Evolutionary conservation across 2,113 vertebrate genomes (phyloP), one percentile per base, ranked within the genome.

Genomic region (Callopanchax toddi): DNA sequence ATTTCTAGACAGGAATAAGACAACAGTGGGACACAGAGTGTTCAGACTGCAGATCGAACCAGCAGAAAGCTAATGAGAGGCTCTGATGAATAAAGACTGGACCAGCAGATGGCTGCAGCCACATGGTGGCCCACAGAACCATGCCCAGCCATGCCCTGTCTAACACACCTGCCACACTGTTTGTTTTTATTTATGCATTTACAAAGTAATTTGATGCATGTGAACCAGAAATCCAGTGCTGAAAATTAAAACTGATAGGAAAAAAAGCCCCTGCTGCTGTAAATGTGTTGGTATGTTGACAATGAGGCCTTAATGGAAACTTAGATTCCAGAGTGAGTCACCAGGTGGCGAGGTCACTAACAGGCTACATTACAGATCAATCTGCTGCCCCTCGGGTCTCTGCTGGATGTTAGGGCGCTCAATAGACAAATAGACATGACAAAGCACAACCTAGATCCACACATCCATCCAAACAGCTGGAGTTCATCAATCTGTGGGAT

Each of bases 291-390:
- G 22, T 44, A 59, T 34, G 20, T 64, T 57, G 60, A 59, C 32
- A 58, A 46, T 68, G 39, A 49, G 53, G 26, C 22, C 18, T 62
- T 63, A 54, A 67, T 67, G 69, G 51, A 52, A 71, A 59, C 54
- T 26, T 63, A 66, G 72, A 65, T 59, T 57, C 51, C 81, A 83
- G 83, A 71, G 76, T 69, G 66, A 62, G 64, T 68, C 71, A 70
- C 59, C 60, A 67, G 78, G 82, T 65, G 52, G 63, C 7, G 71
- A 79, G 89, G 87, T 90, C 87, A 86, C 71, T 89, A 86, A 86
- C 89, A 86, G 83, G 83, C 84, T 86, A 82, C 76, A 77, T 90
- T 87, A 87, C 86, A 67, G 80, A 90, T 90, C 87, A 82, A 87
- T 89, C 61, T 20, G 63, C 21, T 39, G 57, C 60, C 86, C 81